A percentile compares a stretch with the other conserved stretches of the same genome.
These are phyloP conservation scores for Leptinotarsa haldemani DNA, from an alignment of 2,888 invertebrate species.

Conservation along the genomic window DNA sequence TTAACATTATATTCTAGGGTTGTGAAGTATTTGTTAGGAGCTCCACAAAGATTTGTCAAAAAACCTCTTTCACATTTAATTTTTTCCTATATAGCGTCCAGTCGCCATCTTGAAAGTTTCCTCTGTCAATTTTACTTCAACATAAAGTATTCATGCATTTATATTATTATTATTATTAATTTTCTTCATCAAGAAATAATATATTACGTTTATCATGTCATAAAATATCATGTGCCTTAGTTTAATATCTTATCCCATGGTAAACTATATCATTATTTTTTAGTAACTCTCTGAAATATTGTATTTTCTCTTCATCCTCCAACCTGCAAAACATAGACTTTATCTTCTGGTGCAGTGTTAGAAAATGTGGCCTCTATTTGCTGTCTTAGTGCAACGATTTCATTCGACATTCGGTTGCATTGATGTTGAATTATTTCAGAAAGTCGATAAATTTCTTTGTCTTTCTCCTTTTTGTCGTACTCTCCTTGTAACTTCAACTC, in stretches of 20 bases:
- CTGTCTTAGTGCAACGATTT: constrained; percentile 48
- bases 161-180: too few relatives aligned
- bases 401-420: constrained; percentile 51
- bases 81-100: too few relatives aligned
- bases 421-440: constrained; percentile 53
- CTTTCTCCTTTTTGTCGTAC: constrained; percentile 45
- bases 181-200: not conserved
- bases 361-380: constrained; percentile 45
- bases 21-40: too few relatives aligned
- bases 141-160: too few relatives aligned
- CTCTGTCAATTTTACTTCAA: too few relatives aligned
- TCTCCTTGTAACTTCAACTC: constrained; percentile 46
- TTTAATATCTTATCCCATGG: constrained; percentile 2
- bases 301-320: constrained; percentile 52
- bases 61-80: too few relatives aligned
- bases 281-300: constrained; percentile 49
- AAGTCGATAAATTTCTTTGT: constrained; percentile 52
- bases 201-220: not conserved
- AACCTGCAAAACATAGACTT: constrained; percentile 50
- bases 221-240: not conserved
- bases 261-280: constrained; percentile 49
- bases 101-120: too few relatives aligned
- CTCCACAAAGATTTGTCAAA: too few relatives aligned
- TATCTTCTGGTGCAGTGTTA: constrained; percentile 43
- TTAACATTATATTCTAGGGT: too few relatives aligned